phyloP scores from a whole-genome alignment of 2,113 vertebrate genomes.

The Baryphthengus martii region DNA sequence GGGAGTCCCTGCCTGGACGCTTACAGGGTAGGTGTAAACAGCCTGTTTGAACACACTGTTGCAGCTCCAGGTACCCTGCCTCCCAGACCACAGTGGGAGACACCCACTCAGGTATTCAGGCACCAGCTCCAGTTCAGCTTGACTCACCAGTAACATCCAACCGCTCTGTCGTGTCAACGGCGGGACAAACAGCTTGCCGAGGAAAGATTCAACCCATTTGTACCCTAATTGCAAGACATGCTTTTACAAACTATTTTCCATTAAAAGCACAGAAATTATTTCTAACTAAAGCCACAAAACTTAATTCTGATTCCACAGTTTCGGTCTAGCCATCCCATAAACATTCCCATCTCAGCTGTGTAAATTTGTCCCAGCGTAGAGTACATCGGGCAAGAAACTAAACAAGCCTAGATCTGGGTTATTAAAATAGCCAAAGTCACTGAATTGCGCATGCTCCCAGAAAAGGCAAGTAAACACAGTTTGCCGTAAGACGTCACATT shows the following conservation, averaged over 20 bases:
- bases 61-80: background rate
- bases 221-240: too few relatives aligned
- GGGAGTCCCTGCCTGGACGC: background rate
- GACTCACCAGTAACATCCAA: background rate
- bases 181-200: background rate
- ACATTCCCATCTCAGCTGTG: background rate
- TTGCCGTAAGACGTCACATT: background rate
- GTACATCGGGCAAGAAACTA: background rate
- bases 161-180: rapidly evolving
- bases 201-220: background rate
- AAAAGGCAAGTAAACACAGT: background rate
- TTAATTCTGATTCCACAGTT: background rate
- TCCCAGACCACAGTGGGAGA: background rate
- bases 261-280: background rate
- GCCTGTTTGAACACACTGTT: background rate
- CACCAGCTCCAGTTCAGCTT: background rate
- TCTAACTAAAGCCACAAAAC: background rate
- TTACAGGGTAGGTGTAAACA: background rate
- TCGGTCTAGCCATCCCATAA: too few relatives aligned
- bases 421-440: background rate
- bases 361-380: background rate
- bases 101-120: background rate
- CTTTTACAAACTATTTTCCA: background rate
- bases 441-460: background rate
- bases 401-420: background rate